Percentiles rank a stretch among this genome's conserved stretches.
Conservation (phyloP, 2,113 vertebrate genomes). For the Mystacornis crossleyi region DNA sequence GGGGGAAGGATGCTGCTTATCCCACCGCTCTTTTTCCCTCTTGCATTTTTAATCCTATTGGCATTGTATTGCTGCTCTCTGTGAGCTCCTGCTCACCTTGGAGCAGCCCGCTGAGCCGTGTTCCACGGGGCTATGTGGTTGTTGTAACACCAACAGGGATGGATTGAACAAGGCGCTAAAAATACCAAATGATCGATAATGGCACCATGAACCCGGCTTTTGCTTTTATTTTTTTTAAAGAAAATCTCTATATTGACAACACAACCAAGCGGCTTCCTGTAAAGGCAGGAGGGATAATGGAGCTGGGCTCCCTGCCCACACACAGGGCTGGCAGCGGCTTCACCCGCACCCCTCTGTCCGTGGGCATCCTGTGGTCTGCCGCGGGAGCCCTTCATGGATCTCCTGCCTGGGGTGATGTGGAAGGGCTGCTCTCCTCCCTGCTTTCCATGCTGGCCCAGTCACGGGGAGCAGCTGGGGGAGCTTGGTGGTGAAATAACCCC, state of each 20-base stretch:
- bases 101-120: background rate
- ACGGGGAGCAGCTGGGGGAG: background rate
- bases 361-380: accelerated
- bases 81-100: background rate
- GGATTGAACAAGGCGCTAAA: constrained; percentile 64
- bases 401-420: background rate
- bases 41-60: background rate
- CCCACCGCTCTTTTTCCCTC: background rate
- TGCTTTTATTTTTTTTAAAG: background rate
- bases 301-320: background rate
- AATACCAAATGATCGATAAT: constrained; percentile 56
- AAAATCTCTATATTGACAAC: constrained; percentile 38
- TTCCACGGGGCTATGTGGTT: background rate
- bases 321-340: accelerated
- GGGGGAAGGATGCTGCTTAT: background rate
- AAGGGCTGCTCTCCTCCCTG: background rate
- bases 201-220: background rate
- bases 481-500: background rate
- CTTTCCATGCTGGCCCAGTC: background rate
- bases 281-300: background rate
- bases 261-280: constrained; percentile 23
- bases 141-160: background rate
- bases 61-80: background rate
- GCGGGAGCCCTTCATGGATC: background rate
- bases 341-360: accelerated